Base-by-base conservation (phyloP, 2,797 vertebrate genomes). In the Artibeus jamaicensis region DNA sequence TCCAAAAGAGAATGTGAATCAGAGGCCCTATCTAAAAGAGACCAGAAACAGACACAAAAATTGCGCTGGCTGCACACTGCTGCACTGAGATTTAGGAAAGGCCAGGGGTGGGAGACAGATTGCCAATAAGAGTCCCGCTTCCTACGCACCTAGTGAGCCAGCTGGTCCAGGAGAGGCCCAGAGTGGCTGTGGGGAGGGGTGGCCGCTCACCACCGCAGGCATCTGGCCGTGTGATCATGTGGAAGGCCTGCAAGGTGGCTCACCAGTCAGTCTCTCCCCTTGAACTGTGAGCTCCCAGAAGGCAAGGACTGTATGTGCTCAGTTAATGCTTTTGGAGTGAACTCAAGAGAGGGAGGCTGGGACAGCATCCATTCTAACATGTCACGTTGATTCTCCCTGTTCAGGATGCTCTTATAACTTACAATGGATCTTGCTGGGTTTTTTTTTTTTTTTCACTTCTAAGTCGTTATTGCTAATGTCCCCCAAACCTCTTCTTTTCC, bases 381-480 rank as follows among this genome's bases (percentile, higher is more conserved):
- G 77, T 77, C 11, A 14, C 22, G 22, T 5, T 15, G 32, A 32
- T 24, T 74, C 55, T 68, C 42, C 71, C 46, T 46, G 12, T 32
- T 68, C 18, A 14, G 44, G 42, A 46, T 32, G 67, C 83, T 46
- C 29, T 29, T n/a, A 19, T 11, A 59, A 46, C 24, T 16, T n/a
- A 62, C n/a, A 19, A 1, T 0, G 19, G 70, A 62, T 85, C 65
- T 84, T 84, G 44, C 29, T 74, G 16, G n/a, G n/a, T n/a, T 4
- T 5, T 7, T 19, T 53, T 50, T 19, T 39, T 79, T 55, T 70
- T 57, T 34, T 48, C 11, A 78, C 21, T 37, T 93, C 67, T 62
- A 42, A 79, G 55, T 83, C 65, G 53, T 94, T 29, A 81, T 55
- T 50, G 82, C 59, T 26, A 22, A 77, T 11, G 59, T 85, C 68